phyloP scores from a whole-genome alignment of 2,888 invertebrate genomes.

The Trichogramma evanescens region DNA sequence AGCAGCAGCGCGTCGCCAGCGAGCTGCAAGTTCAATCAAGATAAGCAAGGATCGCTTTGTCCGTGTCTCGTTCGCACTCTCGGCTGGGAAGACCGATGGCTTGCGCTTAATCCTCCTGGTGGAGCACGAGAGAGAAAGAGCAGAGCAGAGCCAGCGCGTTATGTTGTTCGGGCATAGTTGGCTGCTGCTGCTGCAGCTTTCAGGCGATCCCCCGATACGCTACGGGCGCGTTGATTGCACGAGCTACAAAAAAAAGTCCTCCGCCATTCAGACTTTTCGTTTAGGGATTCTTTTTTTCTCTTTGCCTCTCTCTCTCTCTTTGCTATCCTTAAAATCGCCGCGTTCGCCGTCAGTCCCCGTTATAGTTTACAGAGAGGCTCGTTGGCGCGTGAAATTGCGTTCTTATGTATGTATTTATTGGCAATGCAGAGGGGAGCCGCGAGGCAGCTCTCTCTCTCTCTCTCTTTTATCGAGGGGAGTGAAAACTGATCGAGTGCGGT shows the following conservation, averaged over 20 bases:
- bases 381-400: too few relatives aligned
- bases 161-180: not conserved
- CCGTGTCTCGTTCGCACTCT: constrained; percentile 2
- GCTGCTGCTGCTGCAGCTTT: too few relatives aligned
- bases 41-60: constrained; percentile 2
- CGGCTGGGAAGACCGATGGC: constrained; percentile 1
- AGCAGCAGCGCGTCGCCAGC: not conserved
- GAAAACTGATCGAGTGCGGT: too few relatives aligned
- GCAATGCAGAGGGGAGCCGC: too few relatives aligned
- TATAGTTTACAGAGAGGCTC: too few relatives aligned
- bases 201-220: too few relatives aligned
- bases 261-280: not conserved
- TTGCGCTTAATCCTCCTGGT: constrained; percentile 13
- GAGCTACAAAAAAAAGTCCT: constrained; percentile 9
- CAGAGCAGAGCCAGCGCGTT: not conserved
- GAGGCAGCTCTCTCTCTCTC: too few relatives aligned
- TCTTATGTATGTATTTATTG: too few relatives aligned
- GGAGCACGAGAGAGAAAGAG: too few relatives aligned
- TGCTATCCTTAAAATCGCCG: not conserved
- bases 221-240: too few relatives aligned
- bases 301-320: not conserved
- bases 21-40: constrained; percentile 1
- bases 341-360: too few relatives aligned
- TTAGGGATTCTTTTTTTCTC: not conserved
- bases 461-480: too few relatives aligned